Evolutionary conservation across 2,888 invertebrate genomes (phyloP).

Genomic region (Piscicola geometra): DNA sequence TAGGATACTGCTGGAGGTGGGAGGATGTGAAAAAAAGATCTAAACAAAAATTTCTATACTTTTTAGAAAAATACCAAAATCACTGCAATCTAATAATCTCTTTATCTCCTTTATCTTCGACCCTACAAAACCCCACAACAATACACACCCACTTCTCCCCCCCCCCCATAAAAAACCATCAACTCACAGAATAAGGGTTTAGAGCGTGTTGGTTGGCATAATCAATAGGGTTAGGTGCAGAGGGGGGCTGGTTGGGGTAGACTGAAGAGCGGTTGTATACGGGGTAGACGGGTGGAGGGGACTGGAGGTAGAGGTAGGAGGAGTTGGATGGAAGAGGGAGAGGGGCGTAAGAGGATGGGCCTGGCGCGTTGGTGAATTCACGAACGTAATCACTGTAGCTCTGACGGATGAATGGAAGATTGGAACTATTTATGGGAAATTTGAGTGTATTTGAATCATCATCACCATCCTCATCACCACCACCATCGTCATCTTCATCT

Average conservation of each 20-base stretch:
- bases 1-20: not conserved
- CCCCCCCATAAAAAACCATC: no score
- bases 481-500: no score
- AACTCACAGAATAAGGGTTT: not conserved
- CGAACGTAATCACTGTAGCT: slow-evolving; percentile 39
- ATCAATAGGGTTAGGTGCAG: no score
- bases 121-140: no score
- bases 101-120: no score
- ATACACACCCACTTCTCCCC: no score
- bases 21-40: no score
- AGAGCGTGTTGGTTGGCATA: not conserved
- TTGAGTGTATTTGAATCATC: not conserved
- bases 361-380: slow-evolving; percentile 35
- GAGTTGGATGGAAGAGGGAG: slow-evolving; percentile 2
- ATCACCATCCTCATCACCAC: no score
- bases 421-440: not conserved
- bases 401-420: slow-evolving; percentile 20
- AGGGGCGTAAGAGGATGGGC: not conserved
- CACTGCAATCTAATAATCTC: no score
- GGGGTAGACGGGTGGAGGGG: no score
- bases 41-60: no score
- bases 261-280: not conserved
- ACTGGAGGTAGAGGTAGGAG: slow-evolving; percentile 2
- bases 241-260: not conserved
- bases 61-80: no score